Evolutionary conservation across 2,888 invertebrate species (phyloP).

Genomic region (Pyrrhopygopsis socrates): DNA sequence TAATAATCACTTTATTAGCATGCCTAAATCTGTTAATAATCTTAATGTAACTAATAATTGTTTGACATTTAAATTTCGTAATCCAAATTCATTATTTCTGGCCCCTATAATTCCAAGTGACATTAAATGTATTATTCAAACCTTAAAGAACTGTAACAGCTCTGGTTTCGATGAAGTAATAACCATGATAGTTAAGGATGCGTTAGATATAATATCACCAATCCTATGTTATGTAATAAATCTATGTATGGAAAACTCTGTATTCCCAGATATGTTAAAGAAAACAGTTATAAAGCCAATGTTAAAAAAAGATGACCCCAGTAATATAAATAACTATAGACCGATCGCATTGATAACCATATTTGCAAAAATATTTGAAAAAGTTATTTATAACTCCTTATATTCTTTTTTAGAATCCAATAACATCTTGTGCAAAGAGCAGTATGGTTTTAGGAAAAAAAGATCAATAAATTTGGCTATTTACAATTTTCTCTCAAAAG

Average conservation of each 20-base stretch:
- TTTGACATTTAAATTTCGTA: neutral
- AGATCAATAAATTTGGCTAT: neutral
- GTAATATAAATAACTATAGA: slow-evolving; percentile 25
- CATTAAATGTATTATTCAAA: neutral
- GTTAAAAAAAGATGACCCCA: neutral
- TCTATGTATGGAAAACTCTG: neutral
- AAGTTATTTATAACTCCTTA: neutral
- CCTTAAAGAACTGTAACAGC: neutral
- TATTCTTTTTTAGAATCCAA: neutral
- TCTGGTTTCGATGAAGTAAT: neutral
- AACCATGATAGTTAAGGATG: neutral
- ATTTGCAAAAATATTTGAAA: slow-evolving; percentile 46
- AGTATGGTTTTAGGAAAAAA: slow-evolving; percentile 11
- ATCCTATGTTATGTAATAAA: neutral
- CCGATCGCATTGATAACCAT: neutral
- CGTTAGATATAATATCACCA: neutral
- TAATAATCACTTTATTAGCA: slow-evolving; percentile 46
- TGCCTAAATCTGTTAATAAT: neutral
- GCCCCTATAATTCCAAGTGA: slow-evolving; percentile 1
- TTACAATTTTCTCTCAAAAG: neutral
- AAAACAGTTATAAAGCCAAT: neutral
- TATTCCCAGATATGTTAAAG: slow-evolving; percentile 1
- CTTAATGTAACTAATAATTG: neutral
- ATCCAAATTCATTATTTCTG: slow-evolving; percentile 28
- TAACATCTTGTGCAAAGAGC: neutral